Evolutionary conservation across 2,888 invertebrate genomes (phyloP).

Genomic region (Mythimna ferrago): DNA sequence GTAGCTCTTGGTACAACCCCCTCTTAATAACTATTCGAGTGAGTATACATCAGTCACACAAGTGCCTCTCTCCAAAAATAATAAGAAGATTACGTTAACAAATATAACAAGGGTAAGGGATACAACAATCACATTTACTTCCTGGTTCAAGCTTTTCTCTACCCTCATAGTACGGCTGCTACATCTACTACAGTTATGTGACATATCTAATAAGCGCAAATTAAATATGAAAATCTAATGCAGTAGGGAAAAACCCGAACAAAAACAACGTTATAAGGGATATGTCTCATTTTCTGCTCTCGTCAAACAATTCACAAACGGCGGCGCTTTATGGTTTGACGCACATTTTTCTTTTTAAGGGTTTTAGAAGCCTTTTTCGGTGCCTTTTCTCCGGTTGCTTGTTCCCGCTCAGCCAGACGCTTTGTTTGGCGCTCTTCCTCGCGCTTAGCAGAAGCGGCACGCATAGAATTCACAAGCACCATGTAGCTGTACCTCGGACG

Average conservation of each 20-base stretch:
- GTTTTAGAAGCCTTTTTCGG: not conserved
- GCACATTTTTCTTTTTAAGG: not conserved
- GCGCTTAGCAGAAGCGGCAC: slow-evolving; percentile 15
- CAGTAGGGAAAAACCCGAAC: not conserved
- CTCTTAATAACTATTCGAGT: not conserved
- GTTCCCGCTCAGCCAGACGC: not conserved
- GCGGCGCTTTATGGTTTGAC: not conserved
- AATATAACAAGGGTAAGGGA: not conserved
- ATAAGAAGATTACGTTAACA: not conserved
- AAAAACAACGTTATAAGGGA: not conserved
- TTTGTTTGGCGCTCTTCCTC: slow-evolving; percentile 5
- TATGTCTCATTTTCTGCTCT: slow-evolving; percentile 1
- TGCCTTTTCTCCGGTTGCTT: fast-evolving
- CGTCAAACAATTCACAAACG: slow-evolving; percentile 3
- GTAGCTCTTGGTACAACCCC: no score
- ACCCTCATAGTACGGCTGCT: not conserved
- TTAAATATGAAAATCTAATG: slow-evolving; percentile 1
- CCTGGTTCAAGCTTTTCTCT: not conserved
- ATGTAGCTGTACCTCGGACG: slow-evolving; percentile 5
- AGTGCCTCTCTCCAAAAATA: slow-evolving; percentile 23
- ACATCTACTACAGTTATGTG: slow-evolving; percentile 11
- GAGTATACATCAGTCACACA: slow-evolving; percentile 18
- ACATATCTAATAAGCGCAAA: slow-evolving; percentile 25
- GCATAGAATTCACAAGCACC: not conserved
- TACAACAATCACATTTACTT: slow-evolving; percentile 12